Evolutionary conservation across 2,113 vertebrate genomes (phyloP).

Genomic region (Gymnocephalus cernua): DNA sequence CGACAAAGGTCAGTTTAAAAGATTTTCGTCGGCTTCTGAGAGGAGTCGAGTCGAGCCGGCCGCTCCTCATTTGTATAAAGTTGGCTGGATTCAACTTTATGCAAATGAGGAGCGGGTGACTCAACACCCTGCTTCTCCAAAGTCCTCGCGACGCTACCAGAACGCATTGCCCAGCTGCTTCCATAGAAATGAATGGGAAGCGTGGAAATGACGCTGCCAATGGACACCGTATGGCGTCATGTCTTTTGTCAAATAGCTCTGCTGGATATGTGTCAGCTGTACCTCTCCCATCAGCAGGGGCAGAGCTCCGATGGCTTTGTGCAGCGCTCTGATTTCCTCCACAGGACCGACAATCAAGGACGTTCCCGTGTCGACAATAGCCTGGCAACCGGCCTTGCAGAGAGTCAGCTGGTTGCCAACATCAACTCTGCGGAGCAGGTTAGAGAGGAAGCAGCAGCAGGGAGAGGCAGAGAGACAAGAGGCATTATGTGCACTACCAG

Average conservation of each 20-base stretch:
- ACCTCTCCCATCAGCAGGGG: constrained; percentile 87
- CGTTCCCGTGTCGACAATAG: constrained; percentile 90
- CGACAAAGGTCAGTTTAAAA: too few species aligned
- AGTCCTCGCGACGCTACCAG: too few species aligned
- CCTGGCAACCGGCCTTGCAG: constrained; percentile 88
- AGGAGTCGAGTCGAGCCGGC: too few species aligned
- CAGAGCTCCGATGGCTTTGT: constrained; percentile 85
- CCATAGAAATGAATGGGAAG: too few species aligned
- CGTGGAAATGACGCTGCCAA: too few species aligned
- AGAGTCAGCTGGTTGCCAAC: constrained; percentile 85
- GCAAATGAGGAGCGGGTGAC: too few species aligned
- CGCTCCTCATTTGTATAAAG: too few species aligned
- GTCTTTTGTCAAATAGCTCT: background rate
- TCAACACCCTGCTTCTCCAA: too few species aligned
- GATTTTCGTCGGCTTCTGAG: too few species aligned
- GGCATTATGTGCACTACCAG: background rate
- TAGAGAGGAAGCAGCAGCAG: background rate
- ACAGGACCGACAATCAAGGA: constrained; percentile 86
- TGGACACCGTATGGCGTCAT: background rate
- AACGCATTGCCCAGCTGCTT: too few species aligned
- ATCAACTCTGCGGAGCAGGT: constrained; percentile 74
- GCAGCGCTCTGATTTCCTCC: constrained; percentile 84
- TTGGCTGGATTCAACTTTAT: too few species aligned
- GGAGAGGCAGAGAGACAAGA: background rate
- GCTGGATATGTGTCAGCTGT: background rate